Conservation (phyloP, 2,113 vertebrate species). For the Probosciger aterrimus region DNA sequence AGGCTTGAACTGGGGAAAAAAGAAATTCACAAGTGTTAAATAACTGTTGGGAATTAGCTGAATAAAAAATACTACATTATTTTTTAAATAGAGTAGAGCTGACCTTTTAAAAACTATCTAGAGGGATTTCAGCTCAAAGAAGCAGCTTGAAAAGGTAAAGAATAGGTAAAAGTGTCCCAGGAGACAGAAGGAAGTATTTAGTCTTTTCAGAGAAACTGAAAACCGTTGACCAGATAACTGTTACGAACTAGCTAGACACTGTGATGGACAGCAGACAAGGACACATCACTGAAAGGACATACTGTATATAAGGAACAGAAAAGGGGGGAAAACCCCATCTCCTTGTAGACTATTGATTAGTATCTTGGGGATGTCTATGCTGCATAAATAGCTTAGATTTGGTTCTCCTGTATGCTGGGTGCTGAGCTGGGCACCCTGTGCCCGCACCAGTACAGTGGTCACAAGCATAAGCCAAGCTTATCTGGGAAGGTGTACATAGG, state of each 20-base stretch:
- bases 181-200: not conserved
- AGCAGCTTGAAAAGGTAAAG: not conserved
- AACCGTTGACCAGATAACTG: not conserved
- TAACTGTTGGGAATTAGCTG: not conserved
- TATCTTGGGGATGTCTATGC: not conserved
- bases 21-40: not conserved
- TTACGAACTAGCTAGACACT: not conserved
- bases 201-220: not conserved
- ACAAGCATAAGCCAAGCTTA: not conserved
- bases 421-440: accelerated
- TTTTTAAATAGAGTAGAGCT: not conserved
- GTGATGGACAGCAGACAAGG: not conserved
- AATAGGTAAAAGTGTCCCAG: not conserved
- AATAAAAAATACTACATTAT: not conserved
- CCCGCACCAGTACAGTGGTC: not conserved
- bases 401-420: not conserved
- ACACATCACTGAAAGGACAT: not conserved
- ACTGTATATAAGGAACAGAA: not conserved
- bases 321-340: not conserved
- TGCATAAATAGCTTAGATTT: not conserved
- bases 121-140: not conserved
- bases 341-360: not conserved
- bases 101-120: not conserved
- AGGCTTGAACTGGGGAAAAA: not conserved
- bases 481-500: not conserved